Evolutionary conservation across 2,797 vertebrate species (phyloP).

Genomic region (Pseudochromis fuscus): DNA sequence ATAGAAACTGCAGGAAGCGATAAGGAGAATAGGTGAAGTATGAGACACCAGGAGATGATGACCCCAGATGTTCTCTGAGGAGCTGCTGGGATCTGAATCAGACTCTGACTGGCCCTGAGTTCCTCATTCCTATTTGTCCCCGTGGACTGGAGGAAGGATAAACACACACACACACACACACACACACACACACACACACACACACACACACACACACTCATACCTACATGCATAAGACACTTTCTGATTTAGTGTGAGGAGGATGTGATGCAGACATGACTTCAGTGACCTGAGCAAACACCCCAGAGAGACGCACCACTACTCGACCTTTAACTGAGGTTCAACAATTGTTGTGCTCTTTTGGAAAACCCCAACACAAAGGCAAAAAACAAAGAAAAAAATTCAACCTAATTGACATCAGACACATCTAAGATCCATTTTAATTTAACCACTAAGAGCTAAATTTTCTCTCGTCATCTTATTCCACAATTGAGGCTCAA

Average conservation of each 20-base stretch:
- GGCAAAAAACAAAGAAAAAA: background rate
- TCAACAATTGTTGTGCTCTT: background rate
- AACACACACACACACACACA: slow-evolving; percentile 12
- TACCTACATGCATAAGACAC: slow-evolving; percentile 27
- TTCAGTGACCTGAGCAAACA: slow-evolving; percentile 41
- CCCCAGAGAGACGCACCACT: slow-evolving; percentile 51
- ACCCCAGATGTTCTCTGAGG: slow-evolving; percentile 75
- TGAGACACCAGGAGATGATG: slow-evolving; percentile 74
- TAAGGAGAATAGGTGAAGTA: slow-evolving; percentile 66
- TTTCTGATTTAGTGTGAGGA: slow-evolving; percentile 57
- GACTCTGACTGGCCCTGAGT: slow-evolving; percentile 70
- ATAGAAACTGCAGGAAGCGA: slow-evolving; percentile 49
- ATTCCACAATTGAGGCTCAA: background rate
- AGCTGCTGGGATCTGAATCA: slow-evolving; percentile 77
- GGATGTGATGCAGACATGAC: slow-evolving; percentile 66
- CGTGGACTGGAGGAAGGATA: slow-evolving; percentile 46
- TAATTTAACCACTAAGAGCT: background rate
- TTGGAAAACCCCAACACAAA: background rate
- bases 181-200: slow-evolving; percentile 1
- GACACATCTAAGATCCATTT: background rate
- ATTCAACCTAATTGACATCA: background rate
- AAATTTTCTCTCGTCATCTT: background rate
- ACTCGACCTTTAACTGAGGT: background rate
- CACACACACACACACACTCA: slow-evolving; percentile 18
- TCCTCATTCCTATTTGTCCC: slow-evolving; percentile 70